phyloP scores from a whole-genome alignment of 2,113 vertebrate species.

The Alces alces region DNA sequence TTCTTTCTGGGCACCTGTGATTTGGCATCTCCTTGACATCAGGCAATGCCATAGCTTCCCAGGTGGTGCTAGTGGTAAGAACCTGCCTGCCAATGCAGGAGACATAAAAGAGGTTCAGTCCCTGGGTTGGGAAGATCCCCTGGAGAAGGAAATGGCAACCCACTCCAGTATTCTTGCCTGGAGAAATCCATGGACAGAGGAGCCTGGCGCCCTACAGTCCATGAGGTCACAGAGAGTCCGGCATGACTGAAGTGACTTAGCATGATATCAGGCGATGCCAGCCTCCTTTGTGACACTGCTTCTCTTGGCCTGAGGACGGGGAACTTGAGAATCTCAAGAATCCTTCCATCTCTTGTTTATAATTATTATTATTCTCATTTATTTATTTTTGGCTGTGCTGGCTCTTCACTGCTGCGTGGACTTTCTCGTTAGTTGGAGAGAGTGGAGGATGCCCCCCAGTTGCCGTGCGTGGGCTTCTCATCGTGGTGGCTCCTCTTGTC shows the following conservation, averaged over 20 bases:
- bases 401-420: not conserved
- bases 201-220: not conserved
- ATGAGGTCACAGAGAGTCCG: not conserved
- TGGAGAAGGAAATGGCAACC: not conserved
- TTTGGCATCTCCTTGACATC: not conserved
- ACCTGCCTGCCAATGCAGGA: not conserved
- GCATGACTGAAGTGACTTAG: not conserved
- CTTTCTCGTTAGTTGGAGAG: not conserved
- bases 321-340: not conserved
- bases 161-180: not conserved
- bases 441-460: not conserved
- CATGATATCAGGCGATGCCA: not conserved
- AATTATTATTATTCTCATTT: not conserved
- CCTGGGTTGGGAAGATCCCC: not conserved
- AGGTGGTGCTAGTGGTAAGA: not conserved
- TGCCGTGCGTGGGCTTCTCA: fast-evolving
- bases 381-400: not conserved
- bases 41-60: not conserved
- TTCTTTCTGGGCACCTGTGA: not conserved
- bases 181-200: not conserved
- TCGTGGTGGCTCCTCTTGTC: not conserved
- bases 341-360: not conserved
- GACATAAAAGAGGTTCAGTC: not conserved
- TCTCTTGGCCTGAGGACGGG: not conserved
- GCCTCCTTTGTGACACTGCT: not conserved